These are phyloP conservation scores for Oxystoma pomonae DNA, from an alignment of 2,888 invertebrate genomes.

Conservation along the genomic window DNA sequence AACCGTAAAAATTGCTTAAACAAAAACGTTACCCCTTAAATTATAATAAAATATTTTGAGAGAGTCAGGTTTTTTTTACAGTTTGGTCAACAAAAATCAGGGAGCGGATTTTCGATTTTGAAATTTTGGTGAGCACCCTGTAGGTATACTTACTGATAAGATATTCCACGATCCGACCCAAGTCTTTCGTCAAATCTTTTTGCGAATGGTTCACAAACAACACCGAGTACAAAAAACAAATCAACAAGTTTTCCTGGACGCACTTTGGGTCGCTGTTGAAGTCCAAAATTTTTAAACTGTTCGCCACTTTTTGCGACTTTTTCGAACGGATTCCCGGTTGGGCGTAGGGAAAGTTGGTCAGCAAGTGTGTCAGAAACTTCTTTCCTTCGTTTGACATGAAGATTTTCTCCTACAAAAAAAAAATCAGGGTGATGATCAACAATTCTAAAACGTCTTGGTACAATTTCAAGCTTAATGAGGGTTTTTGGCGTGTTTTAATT, in stretches of 20 bases:
- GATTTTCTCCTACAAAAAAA: constrained; percentile 41
- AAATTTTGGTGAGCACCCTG: too few relatives aligned
- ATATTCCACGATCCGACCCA: constrained; percentile 49
- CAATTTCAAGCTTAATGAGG: too few relatives aligned
- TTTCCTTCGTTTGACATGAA: constrained; percentile 53
- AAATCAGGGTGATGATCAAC: constrained; percentile 16
- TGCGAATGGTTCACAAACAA: constrained; percentile 48
- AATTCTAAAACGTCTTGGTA: too few relatives aligned
- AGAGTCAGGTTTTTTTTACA: too few relatives aligned
- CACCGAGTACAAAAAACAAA: constrained; percentile 52
- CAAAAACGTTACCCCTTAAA: too few relatives aligned
- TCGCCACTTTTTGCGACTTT: constrained; percentile 42
- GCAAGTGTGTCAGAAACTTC: constrained; percentile 54
- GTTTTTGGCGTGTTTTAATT: too few relatives aligned
- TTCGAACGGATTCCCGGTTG: constrained; percentile 43
- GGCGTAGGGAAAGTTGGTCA: constrained; percentile 57
- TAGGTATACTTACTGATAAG: constrained; percentile 52
- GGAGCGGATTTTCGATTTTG: too few relatives aligned
- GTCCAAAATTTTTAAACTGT: constrained; percentile 45
- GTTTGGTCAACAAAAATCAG: too few relatives aligned
- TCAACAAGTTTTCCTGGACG: constrained; percentile 52
- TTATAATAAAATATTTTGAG: too few relatives aligned
- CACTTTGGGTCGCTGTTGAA: constrained; percentile 47
- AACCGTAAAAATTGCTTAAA: too few relatives aligned
- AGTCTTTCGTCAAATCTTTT: constrained; percentile 44